These are phyloP conservation scores for Lasioglossum figueresi DNA, from an alignment of 2,888 invertebrate genomes.

Conservation along the genomic window DNA sequence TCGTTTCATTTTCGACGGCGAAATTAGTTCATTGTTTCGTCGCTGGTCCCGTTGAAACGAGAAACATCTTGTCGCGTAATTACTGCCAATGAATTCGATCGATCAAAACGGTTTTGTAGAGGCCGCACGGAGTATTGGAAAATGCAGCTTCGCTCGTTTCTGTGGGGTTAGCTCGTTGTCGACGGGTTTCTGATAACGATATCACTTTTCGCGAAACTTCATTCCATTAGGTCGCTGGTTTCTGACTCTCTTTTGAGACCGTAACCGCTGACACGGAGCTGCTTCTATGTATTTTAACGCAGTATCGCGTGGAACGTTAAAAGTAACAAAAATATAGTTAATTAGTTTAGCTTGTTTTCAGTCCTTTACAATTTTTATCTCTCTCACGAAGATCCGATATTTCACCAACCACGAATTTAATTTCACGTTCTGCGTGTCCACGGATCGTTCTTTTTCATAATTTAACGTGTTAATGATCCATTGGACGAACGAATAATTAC, in stretches of 20 bases:
- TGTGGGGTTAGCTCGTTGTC: neutral
- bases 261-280: neutral
- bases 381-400: too few relatives aligned
- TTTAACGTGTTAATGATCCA: neutral
- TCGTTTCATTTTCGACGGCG: neutral
- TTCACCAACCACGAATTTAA: neutral
- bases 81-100: neutral
- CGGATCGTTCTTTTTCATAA: neutral
- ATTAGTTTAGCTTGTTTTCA: too few relatives aligned
- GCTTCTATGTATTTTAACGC: too few relatives aligned
- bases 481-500: neutral
- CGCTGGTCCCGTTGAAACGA: neutral
- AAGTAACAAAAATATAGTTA: neutral
- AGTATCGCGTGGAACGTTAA: neutral
- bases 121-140: neutral
- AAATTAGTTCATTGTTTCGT: conserved; percentile 1
- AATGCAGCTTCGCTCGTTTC: neutral
- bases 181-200: neutral
- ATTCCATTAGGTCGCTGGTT: neutral
- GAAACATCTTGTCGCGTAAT: neutral
- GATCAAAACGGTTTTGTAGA: neutral
- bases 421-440: neutral
- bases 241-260: neutral
- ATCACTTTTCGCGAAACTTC: neutral
- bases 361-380: too few relatives aligned